Evolutionary conservation across 2,888 invertebrate species (phyloP).

Genomic region (Gasteruption jaculator): DNA sequence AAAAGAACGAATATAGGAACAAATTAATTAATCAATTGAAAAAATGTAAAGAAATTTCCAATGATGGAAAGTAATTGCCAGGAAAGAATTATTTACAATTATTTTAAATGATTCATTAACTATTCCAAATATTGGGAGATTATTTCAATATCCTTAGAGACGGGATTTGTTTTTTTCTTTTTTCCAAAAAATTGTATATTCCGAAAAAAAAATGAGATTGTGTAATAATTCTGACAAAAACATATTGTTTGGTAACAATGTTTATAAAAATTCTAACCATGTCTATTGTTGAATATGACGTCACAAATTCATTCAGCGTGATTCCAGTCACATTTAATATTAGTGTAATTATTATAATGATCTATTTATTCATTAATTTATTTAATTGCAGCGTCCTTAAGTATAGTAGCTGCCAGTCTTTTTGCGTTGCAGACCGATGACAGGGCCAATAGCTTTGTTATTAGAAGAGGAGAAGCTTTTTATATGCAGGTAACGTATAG

Average conservation of each 20-base stretch:
- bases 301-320: too few relatives aligned
- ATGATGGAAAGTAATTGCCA: too few relatives aligned
- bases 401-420: conserved; percentile 75
- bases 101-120: too few relatives aligned
- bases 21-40: too few relatives aligned
- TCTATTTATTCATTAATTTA: conserved; percentile 10
- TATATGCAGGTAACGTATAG: conserved; percentile 72
- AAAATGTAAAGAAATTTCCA: too few relatives aligned
- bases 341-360: conserved; percentile 15
- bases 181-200: conserved; percentile 4
- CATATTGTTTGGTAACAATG: conserved; percentile 13
- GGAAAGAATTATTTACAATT: too few relatives aligned
- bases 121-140: too few relatives aligned
- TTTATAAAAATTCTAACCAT: not conserved
- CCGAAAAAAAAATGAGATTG: conserved; percentile 18
- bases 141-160: too few relatives aligned
- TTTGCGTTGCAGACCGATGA: conserved; percentile 86
- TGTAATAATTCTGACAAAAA: conserved; percentile 17
- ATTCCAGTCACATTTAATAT: conserved; percentile 1
- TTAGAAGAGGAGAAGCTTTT: conserved; percentile 78
- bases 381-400: conserved; percentile 66
- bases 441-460: conserved; percentile 66
- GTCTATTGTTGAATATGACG: not conserved
- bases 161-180: conserved; percentile 11
- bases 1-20: too few relatives aligned